These are phyloP conservation scores for Metaphire vulgaris DNA, from an alignment of 1,140 invertebrate genomes.

Conservation along the genomic window DNA sequence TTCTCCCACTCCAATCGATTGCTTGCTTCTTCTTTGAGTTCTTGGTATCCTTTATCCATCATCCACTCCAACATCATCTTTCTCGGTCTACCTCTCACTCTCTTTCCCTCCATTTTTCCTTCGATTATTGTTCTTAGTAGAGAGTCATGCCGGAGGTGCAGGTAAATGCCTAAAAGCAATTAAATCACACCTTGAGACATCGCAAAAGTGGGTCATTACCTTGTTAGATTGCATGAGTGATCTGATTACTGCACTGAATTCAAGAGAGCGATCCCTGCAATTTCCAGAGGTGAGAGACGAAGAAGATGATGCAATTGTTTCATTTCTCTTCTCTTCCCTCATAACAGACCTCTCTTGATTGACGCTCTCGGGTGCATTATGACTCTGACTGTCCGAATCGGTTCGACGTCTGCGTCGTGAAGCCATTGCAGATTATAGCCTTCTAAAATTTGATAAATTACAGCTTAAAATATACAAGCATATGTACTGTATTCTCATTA, in stretches of 20 bases:
- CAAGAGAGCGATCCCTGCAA: background rate
- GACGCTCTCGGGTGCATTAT: background rate
- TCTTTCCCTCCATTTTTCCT: no score
- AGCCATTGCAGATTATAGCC: background rate
- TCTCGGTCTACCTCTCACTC: no score
- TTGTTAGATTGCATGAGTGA: background rate
- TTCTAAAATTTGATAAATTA: no score
- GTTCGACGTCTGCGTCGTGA: background rate
- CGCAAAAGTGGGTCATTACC: background rate
- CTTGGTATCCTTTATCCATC: no score
- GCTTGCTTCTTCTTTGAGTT: no score
- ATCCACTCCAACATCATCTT: no score
- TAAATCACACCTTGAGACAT: background rate
- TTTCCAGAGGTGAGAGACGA: background rate
- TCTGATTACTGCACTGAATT: background rate
- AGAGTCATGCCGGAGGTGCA: background rate
- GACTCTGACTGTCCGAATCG: background rate
- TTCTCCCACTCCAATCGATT: no score
- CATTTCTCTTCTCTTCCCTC: background rate
- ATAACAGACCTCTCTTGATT: background rate
- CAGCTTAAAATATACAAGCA: no score
- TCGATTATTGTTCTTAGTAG: background rate
- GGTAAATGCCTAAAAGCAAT: background rate
- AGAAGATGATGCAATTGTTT: no score
- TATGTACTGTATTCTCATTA: no score